Percentiles rank a stretch among this genome's conserved stretches.
Conservation (phyloP, 1,140 invertebrate genomes). For the Hyles vespertilio region DNA sequence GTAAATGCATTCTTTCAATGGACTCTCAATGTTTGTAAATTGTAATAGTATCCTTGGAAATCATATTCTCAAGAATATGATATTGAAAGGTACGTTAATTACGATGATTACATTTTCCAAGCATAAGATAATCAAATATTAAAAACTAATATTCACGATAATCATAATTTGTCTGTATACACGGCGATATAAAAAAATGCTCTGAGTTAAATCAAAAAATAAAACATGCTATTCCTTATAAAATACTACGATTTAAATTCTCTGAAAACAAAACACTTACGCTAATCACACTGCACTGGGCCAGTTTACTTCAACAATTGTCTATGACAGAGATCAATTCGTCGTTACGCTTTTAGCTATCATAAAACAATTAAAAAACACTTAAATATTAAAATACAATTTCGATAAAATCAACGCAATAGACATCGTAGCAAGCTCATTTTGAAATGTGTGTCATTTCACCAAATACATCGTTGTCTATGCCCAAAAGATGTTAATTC, state of each 20-base stretch:
- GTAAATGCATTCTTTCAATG: conserved; percentile 18
- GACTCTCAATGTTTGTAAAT: not conserved
- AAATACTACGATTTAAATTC: conserved; percentile 36
- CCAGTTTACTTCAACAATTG: conserved; percentile 69
- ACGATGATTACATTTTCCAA: conserved; percentile 15
- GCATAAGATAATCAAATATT: conserved; percentile 55
- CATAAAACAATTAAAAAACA: conserved; percentile 39
- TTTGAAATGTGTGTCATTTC: conserved; percentile 5
- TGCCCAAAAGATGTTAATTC: too few relatives aligned
- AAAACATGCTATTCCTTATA: conserved; percentile 60
- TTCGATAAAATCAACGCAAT: conserved; percentile 18
- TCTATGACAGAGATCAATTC: conserved; percentile 55
- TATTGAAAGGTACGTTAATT: conserved; percentile 45
- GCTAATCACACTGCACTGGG: conserved; percentile 28
- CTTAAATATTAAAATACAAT: conserved; percentile 10
- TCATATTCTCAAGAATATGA: conserved; percentile 66
- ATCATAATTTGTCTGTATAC: conserved; percentile 28
- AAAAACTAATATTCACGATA: conserved; percentile 42
- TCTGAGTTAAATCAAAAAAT: conserved; percentile 51
- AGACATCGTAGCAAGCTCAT: conserved; percentile 10
- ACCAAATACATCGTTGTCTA: too few relatives aligned
- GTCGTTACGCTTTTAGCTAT: conserved; percentile 66
- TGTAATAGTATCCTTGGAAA: conserved; percentile 35
- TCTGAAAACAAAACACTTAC: conserved; percentile 28
- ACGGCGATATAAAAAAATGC: conserved; percentile 1